These are phyloP conservation scores for Protodeltote pygarga DNA, from an alignment of 2,888 invertebrate genomes.

Conservation along the genomic window DNA sequence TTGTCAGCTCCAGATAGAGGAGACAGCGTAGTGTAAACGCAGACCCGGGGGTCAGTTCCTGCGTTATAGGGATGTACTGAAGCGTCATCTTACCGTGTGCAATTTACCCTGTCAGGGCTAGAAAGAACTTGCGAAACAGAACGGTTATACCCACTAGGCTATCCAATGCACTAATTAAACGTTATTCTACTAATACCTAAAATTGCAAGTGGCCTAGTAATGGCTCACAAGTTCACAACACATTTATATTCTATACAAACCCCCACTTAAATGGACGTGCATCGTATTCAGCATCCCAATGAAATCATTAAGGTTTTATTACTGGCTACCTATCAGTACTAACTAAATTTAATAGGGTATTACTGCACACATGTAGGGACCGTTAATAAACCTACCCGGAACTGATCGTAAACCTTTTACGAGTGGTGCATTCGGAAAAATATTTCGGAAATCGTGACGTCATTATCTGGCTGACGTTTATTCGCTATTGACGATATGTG, in stretches of 20 bases:
- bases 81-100: too few species aligned
- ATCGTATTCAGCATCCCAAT: slow-evolving; percentile 38
- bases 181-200: too few species aligned
- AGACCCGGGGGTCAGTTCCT: too few species aligned
- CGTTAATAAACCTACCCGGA: slow-evolving; percentile 74
- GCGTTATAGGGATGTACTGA: too few species aligned
- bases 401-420: slow-evolving; percentile 80
- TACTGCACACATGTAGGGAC: slow-evolving; percentile 57
- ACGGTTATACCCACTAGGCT: too few species aligned
- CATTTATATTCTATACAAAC: background rate
- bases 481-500: slow-evolving; percentile 46
- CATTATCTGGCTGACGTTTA: slow-evolving; percentile 68
- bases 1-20: too few species aligned
- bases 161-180: too few species aligned
- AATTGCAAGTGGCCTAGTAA: too few species aligned
- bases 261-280: background rate
- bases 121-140: too few species aligned
- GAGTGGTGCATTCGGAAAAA: slow-evolving; percentile 81
- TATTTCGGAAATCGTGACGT: slow-evolving; percentile 76
- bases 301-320: slow-evolving; percentile 53
- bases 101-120: too few species aligned
- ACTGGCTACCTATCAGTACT: slow-evolving; percentile 45
- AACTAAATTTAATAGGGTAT: slow-evolving; percentile 56
- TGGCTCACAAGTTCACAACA: too few species aligned
- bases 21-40: too few species aligned